Conservation (phyloP, 2,113 vertebrate genomes). For the Dendrocopos noguchii region DNA sequence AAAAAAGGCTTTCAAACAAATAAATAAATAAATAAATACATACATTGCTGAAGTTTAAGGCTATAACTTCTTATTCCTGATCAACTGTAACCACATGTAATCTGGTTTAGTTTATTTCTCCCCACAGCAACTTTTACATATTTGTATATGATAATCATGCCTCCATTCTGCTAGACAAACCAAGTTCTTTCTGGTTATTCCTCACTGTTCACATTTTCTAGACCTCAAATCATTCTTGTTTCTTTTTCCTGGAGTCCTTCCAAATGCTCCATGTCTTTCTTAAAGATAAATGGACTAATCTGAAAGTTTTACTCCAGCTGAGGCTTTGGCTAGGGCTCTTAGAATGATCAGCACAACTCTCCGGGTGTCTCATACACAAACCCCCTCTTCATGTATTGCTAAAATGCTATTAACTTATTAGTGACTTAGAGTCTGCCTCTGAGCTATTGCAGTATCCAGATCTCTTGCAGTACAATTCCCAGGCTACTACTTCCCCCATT, state of each 20-base stretch:
- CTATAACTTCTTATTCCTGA: background rate
- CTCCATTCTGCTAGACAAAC: background rate
- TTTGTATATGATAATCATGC: background rate
- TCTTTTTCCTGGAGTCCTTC: background rate
- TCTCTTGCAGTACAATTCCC: background rate
- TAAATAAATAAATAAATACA: background rate
- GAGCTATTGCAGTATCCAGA: background rate
- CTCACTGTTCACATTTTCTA: background rate
- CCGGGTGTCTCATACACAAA: background rate
- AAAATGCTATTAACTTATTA: background rate
- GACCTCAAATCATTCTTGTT: background rate
- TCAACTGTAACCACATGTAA: background rate
- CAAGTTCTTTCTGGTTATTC: background rate
- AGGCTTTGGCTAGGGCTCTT: background rate
- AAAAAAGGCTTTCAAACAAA: background rate
- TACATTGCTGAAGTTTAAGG: background rate
- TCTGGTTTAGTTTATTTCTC: background rate
- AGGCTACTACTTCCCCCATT: background rate
- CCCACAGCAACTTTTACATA: background rate
- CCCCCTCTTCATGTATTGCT: background rate
- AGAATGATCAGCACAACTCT: background rate
- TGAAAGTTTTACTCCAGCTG: background rate
- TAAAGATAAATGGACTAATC: background rate
- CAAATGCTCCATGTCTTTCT: background rate
- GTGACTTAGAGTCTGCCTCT: background rate